A percentile compares a stretch with the other conserved stretches of the same genome.
Conservation (phyloP, 2,888 invertebrate species). For the Eilema depressum region DNA sequence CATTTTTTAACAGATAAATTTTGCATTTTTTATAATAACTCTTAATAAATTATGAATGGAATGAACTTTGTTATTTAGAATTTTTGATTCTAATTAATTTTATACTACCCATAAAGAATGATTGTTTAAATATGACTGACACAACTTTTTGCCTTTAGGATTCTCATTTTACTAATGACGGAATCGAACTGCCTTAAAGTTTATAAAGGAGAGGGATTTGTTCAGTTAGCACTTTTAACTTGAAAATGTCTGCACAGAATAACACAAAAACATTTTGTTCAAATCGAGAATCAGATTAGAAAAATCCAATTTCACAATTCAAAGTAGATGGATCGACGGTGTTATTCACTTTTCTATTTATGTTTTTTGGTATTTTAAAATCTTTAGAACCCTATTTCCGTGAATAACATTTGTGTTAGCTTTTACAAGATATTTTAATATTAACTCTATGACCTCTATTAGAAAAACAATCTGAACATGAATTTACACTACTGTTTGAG, state of each 20-base stretch:
- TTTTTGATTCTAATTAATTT: too few species aligned
- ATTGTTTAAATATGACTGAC: too few species aligned
- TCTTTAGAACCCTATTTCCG: background rate
- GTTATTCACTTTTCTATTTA: background rate
- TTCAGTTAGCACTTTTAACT: background rate
- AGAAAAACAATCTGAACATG: too few species aligned
- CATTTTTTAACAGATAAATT: background rate
- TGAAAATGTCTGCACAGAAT: background rate
- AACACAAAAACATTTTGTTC: background rate
- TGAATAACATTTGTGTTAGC: too few species aligned
- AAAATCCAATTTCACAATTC: slow-evolving; percentile 2
- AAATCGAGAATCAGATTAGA: background rate
- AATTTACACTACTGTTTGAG: too few species aligned
- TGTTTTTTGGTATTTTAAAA: background rate
- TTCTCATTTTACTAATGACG: too few species aligned
- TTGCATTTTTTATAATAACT: too few species aligned
- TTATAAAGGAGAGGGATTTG: background rate
- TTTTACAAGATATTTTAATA: background rate
- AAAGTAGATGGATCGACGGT: background rate
- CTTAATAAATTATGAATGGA: background rate
- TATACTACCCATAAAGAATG: too few species aligned
- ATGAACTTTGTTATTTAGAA: background rate
- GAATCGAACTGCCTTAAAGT: background rate
- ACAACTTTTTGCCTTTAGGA: too few species aligned
- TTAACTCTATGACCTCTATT: background rate